Base-by-base conservation (phyloP, 2,113 vertebrate species). In the Spilogale gracilis region DNA sequence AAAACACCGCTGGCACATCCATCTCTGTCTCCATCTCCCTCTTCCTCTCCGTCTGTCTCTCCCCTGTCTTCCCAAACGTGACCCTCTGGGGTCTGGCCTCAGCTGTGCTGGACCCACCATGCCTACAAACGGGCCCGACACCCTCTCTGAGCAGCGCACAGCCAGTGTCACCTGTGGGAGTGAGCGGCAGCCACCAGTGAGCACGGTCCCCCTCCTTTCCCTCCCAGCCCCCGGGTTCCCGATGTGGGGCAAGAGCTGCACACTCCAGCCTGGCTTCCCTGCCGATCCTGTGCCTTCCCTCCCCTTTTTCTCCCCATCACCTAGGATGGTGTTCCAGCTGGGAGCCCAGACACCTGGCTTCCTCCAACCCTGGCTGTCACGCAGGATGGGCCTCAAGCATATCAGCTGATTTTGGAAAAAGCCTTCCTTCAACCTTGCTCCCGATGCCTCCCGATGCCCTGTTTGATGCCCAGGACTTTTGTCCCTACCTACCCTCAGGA, bases 161-260 rank as follows among this genome's bases (percentile, higher is more conserved):
- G 20, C 73, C 5, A 4, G 56, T 2, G 27, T 61, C 58, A 52
- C 48, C 56, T 11, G 16, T 3, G 48, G 18, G 32, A 20, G 30
- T 32, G 9, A 30, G 67, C 38, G 3, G 2, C 45, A 32, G 65
- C 3, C 14, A 13, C 12, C 10, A 18, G 9, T 6, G 11, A 54
- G 27, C 63, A 32, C 2, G 13, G 63, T 65, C 63, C 63, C 76
- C 45, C 78, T 18, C 69, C 8, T 18, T 48, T 3, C 12, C 0
- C 11, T 27, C 4, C 0, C 0, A 3, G 13, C 32, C 23, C 38
- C 21, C 60, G 11, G 48, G 11, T 4, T 12, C 12, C 92, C 16
- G 0, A 43, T 6, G 3, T 0, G 14, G 10, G 54, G 10, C 9
- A 11, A 30, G 20, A 45, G 13, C 18, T 50, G 27, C 38, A 7